Percentiles rank a stretch among this genome's conserved stretches.
phyloP scores from a whole-genome alignment of 2,113 vertebrate species.

The Ctenodactylus gundi region DNA sequence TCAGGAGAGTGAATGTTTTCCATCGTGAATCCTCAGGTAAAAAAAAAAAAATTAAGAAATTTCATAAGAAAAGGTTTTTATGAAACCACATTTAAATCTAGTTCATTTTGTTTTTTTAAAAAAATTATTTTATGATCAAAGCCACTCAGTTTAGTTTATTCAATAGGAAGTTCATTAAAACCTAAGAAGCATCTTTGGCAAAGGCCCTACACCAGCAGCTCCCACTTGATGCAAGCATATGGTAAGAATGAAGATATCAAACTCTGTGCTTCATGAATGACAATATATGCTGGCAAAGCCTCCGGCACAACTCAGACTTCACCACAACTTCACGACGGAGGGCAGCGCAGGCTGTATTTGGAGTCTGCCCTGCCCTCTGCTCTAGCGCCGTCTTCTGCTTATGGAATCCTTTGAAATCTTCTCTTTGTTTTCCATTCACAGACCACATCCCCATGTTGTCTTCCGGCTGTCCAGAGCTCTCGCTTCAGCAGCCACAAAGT shows the following conservation, averaged over 20 bases:
- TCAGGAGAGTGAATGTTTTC: neutral
- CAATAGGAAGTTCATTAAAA: conserved; percentile 11
- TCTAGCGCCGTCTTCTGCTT: neutral
- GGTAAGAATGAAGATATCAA: neutral
- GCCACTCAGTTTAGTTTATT: neutral
- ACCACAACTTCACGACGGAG: accelerated
- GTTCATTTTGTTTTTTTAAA: neutral
- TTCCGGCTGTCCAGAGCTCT: neutral
- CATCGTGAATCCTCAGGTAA: neutral
- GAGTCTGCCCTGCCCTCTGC: neutral
- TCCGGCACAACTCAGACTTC: neutral
- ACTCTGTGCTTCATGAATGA: neutral
- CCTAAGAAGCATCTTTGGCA: neutral
- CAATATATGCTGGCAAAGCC: accelerated
- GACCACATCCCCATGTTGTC: neutral
- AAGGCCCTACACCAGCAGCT: neutral
- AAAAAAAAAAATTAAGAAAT: conserved; percentile 6
- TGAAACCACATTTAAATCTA: neutral
- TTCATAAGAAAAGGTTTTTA: neutral
- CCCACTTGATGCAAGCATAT: neutral
- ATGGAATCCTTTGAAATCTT: neutral
- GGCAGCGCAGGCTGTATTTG: neutral
- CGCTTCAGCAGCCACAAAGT: neutral
- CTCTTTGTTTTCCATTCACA: neutral
- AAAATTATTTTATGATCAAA: neutral